Conservation (phyloP, 2,888 invertebrate genomes). For the Ligdia adustata region DNA sequence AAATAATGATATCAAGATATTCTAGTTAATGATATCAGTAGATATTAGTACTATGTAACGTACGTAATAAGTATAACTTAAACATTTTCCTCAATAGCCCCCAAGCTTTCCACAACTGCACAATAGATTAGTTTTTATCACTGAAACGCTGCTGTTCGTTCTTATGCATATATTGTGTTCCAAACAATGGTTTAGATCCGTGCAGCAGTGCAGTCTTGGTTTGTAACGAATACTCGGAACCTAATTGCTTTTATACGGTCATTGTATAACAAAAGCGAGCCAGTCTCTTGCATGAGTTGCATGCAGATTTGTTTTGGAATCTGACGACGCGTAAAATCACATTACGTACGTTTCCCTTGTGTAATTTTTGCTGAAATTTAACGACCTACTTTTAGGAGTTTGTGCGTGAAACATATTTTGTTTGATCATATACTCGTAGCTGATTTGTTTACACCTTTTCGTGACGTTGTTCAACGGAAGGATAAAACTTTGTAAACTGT, state of each 20-base stretch:
- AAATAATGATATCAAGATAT: no score
- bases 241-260: slow-evolving; percentile 23
- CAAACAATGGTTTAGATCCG: slow-evolving; percentile 24
- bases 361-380: no score
- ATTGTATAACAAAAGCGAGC: slow-evolving; percentile 20
- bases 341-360: neutral
- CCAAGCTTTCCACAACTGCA: slow-evolving; percentile 5
- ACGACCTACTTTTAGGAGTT: no score
- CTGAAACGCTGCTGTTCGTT: slow-evolving; percentile 31
- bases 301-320: slow-evolving; percentile 18
- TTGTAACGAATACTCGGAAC: slow-evolving; percentile 23
- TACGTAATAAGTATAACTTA: no score
- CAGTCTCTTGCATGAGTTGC: slow-evolving; percentile 12
- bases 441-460: no score
- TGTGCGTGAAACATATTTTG: no score
- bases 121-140: slow-evolving; percentile 43
- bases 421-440: no score
- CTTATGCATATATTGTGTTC: slow-evolving; percentile 20
- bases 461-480: no score
- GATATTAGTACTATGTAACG: no score
- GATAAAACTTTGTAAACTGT: no score
- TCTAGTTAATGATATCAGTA: no score
- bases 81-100: no score
- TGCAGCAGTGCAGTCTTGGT: slow-evolving; percentile 16
- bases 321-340: slow-evolving; percentile 1